Evolutionary conservation across 2,797 vertebrate species (phyloP).

Genomic region (Chaunax sp.): DNA sequence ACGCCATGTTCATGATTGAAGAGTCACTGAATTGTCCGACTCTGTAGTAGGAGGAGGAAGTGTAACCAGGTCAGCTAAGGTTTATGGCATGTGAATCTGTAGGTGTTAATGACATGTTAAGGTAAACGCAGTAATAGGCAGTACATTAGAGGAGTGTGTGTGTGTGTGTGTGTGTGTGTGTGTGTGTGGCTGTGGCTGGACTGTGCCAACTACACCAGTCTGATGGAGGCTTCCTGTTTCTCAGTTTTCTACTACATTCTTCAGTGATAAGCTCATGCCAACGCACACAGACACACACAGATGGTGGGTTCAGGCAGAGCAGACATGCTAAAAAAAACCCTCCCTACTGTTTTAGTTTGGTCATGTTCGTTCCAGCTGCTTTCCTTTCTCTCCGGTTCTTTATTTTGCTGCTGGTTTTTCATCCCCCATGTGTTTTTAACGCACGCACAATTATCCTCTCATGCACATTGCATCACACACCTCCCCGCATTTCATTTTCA

Average conservation of each 20-base stretch:
- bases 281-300: conserved; percentile 44
- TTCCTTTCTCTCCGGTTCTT: neutral
- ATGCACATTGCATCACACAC: conserved; percentile 49
- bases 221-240: conserved; percentile 81
- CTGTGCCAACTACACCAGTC: conserved; percentile 57
- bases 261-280: conserved; percentile 74
- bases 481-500: conserved; percentile 19
- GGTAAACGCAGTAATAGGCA: conserved; percentile 5
- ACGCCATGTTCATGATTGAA: too few relatives aligned
- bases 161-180: neutral
- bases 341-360: conserved; percentile 15
- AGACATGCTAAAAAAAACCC: conserved; percentile 11
- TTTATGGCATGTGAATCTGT: neutral
- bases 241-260: conserved; percentile 81
- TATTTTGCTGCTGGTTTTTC: neutral
- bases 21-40: too few relatives aligned
- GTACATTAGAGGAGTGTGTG: conserved; percentile 9
- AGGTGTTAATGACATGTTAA: conserved; percentile 23
- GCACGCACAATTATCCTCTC: conserved; percentile 17
- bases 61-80: conserved; percentile 1
- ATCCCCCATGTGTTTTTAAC: conserved; percentile 17
- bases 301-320: conserved; percentile 36
- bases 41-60: neutral
- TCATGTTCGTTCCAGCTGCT: conserved; percentile 8
- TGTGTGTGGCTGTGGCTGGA: neutral